These are phyloP conservation scores for Cephus spinipes DNA, from an alignment of 2,888 invertebrate genomes.

Conservation along the genomic window DNA sequence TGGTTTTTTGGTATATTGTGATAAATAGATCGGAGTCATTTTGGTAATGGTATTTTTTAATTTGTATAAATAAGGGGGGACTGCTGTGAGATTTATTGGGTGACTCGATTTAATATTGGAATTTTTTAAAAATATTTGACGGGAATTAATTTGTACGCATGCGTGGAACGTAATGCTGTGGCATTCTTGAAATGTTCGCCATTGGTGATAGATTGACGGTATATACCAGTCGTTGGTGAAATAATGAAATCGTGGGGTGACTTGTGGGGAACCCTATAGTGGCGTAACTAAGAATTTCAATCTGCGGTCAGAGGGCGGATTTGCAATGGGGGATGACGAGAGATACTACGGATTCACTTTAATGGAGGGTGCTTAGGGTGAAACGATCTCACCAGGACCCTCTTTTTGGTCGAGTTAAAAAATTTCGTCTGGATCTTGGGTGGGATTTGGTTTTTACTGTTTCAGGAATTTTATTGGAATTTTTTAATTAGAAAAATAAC, in stretches of 20 bases:
- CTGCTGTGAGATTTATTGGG: background rate
- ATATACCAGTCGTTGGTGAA: constrained; percentile 49
- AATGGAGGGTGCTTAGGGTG: constrained; percentile 44
- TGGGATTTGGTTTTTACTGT: background rate
- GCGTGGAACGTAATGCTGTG: background rate
- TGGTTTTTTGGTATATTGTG: background rate
- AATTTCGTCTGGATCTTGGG: constrained; percentile 14
- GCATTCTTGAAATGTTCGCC: background rate
- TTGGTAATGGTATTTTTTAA: background rate
- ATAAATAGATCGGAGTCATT: background rate
- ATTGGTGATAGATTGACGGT: constrained; percentile 44
- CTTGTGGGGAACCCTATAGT: constrained; percentile 28
- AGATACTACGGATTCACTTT: constrained; percentile 35
- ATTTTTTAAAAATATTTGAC: background rate
- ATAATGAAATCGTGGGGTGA: constrained; percentile 61
- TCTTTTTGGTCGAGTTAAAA: constrained; percentile 53
- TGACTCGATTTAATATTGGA: background rate
- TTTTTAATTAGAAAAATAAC: background rate
- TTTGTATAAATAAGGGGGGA: background rate
- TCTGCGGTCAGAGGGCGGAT: constrained; percentile 60
- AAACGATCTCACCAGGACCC: constrained; percentile 53
- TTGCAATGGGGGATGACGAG: constrained; percentile 42
- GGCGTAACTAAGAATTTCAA: constrained; percentile 62
- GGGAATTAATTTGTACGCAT: background rate
- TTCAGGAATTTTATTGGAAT: constrained; percentile 22